phyloP scores from a whole-genome alignment of 2,113 vertebrate genomes.

The Hippolais icterina region DNA sequence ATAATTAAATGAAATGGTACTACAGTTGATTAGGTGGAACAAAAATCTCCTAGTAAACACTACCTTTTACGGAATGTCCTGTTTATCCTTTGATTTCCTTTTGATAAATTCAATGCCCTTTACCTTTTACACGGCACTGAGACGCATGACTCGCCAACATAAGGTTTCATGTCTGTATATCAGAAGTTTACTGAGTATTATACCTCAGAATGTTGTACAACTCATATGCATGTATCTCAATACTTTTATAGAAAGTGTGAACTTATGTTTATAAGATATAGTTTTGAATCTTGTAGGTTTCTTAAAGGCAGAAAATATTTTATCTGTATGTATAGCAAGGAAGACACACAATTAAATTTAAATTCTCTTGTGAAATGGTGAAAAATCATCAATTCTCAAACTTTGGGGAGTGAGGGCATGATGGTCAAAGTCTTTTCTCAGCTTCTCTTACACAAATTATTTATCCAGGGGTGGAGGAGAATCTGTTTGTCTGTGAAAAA shows the following conservation, averaged over 20 bases:
- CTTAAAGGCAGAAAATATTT: neutral
- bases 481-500: neutral
- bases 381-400: neutral
- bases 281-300: neutral
- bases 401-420: neutral
- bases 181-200: neutral
- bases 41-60: neutral
- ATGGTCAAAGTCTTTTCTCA: neutral
- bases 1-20: neutral
- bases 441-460: neutral
- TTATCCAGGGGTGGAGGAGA: neutral
- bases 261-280: neutral
- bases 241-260: neutral
- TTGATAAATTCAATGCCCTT: neutral
- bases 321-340: neutral
- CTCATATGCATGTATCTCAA: neutral
- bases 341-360: neutral
- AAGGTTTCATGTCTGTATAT: neutral
- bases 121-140: neutral
- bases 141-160: neutral
- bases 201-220: neutral
- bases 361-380: neutral
- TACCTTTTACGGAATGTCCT: neutral
- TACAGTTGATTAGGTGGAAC: neutral
- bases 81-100: neutral